These are phyloP conservation scores for Alviniconcha strummeri DNA, from an alignment of 2,888 invertebrate genomes.

Conservation along the genomic window DNA sequence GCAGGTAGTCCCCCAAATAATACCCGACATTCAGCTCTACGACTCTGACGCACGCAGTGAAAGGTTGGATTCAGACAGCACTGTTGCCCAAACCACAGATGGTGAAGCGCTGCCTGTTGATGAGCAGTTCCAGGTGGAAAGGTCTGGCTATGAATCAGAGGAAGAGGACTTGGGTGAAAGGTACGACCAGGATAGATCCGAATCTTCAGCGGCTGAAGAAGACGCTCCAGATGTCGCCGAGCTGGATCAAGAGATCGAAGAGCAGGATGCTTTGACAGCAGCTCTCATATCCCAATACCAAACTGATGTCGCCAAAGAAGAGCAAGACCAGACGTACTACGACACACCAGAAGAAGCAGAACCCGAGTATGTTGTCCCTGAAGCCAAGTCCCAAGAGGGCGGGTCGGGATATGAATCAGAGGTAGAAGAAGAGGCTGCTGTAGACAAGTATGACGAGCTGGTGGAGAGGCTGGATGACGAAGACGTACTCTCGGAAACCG, in stretches of 20 bases:
- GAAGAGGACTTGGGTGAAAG: conserved; percentile 35
- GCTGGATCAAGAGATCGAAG: conserved; percentile 40
- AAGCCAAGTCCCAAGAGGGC: conserved; percentile 19
- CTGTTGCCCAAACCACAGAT: background rate
- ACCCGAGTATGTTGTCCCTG: conserved; percentile 35
- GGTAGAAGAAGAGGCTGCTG: conserved; percentile 19
- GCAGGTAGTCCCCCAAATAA: background rate
- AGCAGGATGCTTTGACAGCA: conserved; percentile 39
- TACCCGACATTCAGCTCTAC: conserved; percentile 14
- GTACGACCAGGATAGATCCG: conserved; percentile 18
- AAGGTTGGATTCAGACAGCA: conserved; percentile 10
- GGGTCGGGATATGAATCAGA: conserved; percentile 29
- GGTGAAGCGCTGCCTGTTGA: conserved; percentile 7
- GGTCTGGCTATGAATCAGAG: conserved; percentile 35
- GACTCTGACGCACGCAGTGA: conserved; percentile 6
- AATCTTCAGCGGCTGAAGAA: conserved; percentile 26
- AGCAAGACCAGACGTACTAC: conserved; percentile 19
- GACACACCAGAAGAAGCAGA: conserved; percentile 31
- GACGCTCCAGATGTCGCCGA: conserved; percentile 25
- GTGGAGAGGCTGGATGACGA: conserved; percentile 24
- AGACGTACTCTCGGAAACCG: conserved; percentile 17
- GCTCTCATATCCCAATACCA: conserved; percentile 41
- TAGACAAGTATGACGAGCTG: conserved; percentile 23
- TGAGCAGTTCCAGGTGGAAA: conserved; percentile 12
- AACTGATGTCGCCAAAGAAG: conserved; percentile 23